Evolutionary conservation across 2,113 vertebrate species (phyloP), one percentile per base, ranked within the genome.

Genomic region (Saguinus imperator): DNA sequence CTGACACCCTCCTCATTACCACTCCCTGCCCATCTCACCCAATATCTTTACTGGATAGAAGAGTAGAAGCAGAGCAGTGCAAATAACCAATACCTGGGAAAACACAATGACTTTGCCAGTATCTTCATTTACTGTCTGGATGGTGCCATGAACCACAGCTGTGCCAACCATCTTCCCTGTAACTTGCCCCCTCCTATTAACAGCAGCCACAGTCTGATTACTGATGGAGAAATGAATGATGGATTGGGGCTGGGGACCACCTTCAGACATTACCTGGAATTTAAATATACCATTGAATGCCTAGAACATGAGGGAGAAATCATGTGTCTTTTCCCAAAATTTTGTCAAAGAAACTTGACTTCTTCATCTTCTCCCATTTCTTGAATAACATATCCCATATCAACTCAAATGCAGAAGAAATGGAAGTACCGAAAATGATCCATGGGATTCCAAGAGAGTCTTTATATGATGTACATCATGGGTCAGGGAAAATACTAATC

Each of bases 201-300:
- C 96, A 35, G 50, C 64, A 57, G 98, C 98, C 52, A 98, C 97
- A 0, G 96, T 98, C 92, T 94, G 95, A 93, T 98, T 98, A 93
- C 94, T 98, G 97, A 98, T 89, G 7, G 97, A 98, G 97, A 99
- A 98, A 55, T 98, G 98, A 75, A 98, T 98, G 82, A 97, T 96
- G 2, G 98, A 98, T 23, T 98, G 98, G 17, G 98, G 98, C 77
- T 99, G 98, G 12, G 98, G 98, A 17, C 98, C 98, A 6, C 98
- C 98, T 97, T 98, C 98, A 21, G 98, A 98, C 97, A 98, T 98
- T 45, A 98, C 98, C 98, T 99, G 96, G 45, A 89, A 95, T 86
- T 70, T 29, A 95, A 96, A 94, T 45, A 91, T 12, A 93, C 21
- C 12, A 70, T 4, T 83, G 55, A 92, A 32, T 11, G 23, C 79